Evolutionary conservation across 2,113 vertebrate genomes (phyloP).

Genomic region (Okapia johnstoni): DNA sequence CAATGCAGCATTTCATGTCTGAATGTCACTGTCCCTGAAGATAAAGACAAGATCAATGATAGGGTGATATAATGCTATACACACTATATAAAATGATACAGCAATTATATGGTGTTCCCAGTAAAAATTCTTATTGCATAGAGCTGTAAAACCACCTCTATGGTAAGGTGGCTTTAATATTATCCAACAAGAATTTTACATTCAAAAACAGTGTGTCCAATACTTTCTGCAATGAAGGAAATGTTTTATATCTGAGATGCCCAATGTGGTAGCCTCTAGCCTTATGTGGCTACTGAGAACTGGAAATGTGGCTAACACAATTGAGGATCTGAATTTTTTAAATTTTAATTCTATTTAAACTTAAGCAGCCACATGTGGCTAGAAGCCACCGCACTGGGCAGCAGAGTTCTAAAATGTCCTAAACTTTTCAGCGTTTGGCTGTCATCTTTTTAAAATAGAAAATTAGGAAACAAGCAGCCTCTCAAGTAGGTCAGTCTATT

Average conservation of each 20-base stretch:
- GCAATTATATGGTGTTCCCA: neutral
- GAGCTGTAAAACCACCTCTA: neutral
- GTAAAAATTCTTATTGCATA: neutral
- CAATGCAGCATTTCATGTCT: neutral
- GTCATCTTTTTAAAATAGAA: constrained; percentile 7
- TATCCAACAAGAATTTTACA: neutral
- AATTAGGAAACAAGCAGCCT: neutral
- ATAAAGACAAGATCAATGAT: neutral
- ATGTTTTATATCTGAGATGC: neutral
- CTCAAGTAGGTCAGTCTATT: neutral
- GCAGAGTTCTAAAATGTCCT: neutral
- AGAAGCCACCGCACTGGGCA: neutral
- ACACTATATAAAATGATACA: neutral
- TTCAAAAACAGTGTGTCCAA: neutral
- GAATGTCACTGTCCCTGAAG: neutral
- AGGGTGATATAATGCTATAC: neutral
- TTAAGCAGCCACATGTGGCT: neutral
- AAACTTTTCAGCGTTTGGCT: neutral
- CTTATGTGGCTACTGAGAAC: neutral
- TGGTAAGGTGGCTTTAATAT: neutral
- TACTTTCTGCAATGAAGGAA: neutral
- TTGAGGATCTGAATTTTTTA: neutral
- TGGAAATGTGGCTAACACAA: neutral
- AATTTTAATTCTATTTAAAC: neutral
- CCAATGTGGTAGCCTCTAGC: neutral